Evolutionary conservation across 2,797 vertebrate species (phyloP).

Genomic region (Triplophysa bombifrons): DNA sequence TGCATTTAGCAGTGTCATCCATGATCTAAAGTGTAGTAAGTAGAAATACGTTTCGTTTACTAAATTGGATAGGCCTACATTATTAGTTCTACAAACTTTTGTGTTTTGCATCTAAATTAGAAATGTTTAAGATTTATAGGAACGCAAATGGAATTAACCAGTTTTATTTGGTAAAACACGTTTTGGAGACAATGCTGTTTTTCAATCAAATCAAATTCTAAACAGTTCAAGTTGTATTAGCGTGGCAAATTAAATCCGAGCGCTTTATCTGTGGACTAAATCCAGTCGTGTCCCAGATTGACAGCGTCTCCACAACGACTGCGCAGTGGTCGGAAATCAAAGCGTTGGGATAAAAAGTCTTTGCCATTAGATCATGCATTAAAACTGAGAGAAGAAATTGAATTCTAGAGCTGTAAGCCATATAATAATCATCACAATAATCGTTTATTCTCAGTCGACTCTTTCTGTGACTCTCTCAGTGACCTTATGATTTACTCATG

Average conservation of each 20-base stretch:
- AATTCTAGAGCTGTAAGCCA: conserved; percentile 35
- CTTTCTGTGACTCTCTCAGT: not conserved
- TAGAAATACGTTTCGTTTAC: not conserved
- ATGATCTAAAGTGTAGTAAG: not conserved
- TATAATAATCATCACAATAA: conserved; percentile 36
- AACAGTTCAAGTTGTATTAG: conserved; percentile 34
- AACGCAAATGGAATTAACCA: not conserved
- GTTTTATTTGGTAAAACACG: not conserved
- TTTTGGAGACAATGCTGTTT: conserved; percentile 5
- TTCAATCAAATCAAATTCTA: conserved; percentile 18
- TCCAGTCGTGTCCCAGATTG: conserved; percentile 78
- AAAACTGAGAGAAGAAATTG: conserved; percentile 31
- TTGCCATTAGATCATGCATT: conserved; percentile 38
- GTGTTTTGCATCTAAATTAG: not conserved
- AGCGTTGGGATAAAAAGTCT: conserved; percentile 37
- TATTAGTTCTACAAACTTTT: conserved; percentile 21
- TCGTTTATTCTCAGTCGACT: not conserved
- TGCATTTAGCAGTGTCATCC: not conserved
- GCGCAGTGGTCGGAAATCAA: conserved; percentile 46
- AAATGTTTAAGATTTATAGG: not conserved
- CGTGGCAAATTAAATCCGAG: conserved; percentile 71
- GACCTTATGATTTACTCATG: not conserved
- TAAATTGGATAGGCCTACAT: not conserved
- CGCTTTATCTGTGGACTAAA: conserved; percentile 74
- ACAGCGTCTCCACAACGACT: conserved; percentile 64